Evolutionary conservation across 2,113 vertebrate genomes (phyloP).

Genomic region (Protobothrops mucrosquamatus): DNA sequence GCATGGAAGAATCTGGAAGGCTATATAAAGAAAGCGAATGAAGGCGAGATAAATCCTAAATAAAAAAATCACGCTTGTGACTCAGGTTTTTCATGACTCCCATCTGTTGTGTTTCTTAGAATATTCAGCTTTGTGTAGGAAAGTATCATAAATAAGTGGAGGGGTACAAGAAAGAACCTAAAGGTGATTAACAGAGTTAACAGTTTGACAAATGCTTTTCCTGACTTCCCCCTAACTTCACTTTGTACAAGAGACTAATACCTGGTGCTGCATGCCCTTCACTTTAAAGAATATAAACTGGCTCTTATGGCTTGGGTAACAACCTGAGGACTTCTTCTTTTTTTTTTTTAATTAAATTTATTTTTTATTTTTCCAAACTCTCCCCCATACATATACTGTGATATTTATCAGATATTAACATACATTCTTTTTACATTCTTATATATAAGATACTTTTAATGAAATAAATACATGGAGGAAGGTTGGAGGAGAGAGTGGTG

Average conservation of each 20-base stretch:
- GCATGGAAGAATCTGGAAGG: background rate
- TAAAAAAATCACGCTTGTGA: background rate
- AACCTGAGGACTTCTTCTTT: background rate
- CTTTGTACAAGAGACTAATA: background rate
- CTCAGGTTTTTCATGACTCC: background rate
- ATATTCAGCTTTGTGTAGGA: background rate
- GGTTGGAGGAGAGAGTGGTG: too few species aligned
- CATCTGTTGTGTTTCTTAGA: background rate
- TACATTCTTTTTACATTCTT: too few species aligned
- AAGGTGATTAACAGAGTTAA: background rate
- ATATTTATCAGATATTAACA: too few species aligned
- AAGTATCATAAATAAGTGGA: background rate
- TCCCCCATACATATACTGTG: too few species aligned
- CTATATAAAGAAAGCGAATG: background rate
- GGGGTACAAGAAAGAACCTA: background rate
- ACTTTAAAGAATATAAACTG: background rate
- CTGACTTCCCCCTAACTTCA: background rate
- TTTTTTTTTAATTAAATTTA: too few species aligned
- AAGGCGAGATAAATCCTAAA: background rate
- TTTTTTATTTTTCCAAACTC: too few species aligned
- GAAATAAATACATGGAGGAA: too few species aligned
- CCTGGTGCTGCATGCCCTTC: background rate
- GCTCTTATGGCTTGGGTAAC: background rate
- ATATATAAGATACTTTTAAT: too few species aligned
- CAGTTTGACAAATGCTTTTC: background rate